Conservation (phyloP, 2,113 vertebrate genomes). For the Glareola pratincola region DNA sequence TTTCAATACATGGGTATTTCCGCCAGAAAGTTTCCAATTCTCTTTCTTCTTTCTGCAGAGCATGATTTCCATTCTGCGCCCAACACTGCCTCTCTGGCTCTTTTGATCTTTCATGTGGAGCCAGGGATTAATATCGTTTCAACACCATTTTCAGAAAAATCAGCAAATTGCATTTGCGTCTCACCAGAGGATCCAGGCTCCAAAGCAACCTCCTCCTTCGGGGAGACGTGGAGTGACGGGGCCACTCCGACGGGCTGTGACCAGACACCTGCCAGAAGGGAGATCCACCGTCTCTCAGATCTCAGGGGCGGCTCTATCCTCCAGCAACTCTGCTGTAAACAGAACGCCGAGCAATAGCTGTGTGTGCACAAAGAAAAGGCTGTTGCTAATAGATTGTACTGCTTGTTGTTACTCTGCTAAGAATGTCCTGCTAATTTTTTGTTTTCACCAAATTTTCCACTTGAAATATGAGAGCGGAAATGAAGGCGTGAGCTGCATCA, state of each 20-base stretch:
- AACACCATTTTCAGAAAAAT: not conserved
- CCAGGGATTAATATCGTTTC: not conserved
- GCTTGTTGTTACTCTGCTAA: not conserved
- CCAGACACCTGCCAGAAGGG: not conserved
- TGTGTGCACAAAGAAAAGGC: not conserved
- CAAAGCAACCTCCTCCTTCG: not conserved
- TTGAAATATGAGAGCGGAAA: not conserved
- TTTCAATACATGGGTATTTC: not conserved
- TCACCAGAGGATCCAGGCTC: not conserved
- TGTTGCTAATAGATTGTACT: not conserved
- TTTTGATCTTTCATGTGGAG: not conserved
- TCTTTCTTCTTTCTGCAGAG: not conserved
- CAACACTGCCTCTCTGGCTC: not conserved
- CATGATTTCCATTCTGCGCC: not conserved
- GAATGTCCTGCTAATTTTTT: conserved; percentile 58
- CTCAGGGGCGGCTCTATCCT: not conserved
- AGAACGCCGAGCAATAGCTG: not conserved
- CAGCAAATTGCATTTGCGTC: not conserved
- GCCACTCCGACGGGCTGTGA: not conserved
- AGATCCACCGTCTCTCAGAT: not conserved
- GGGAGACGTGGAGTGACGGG: not conserved
- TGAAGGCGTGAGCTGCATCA: not conserved
- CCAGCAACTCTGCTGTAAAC: not conserved
- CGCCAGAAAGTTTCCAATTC: not conserved
- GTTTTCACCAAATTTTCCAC: conserved; percentile 55